A percentile compares a stretch with the other conserved stretches of the same genome.
phyloP scores from a whole-genome alignment of 2,797 vertebrate species.

The Darevskia mixta region DNA sequence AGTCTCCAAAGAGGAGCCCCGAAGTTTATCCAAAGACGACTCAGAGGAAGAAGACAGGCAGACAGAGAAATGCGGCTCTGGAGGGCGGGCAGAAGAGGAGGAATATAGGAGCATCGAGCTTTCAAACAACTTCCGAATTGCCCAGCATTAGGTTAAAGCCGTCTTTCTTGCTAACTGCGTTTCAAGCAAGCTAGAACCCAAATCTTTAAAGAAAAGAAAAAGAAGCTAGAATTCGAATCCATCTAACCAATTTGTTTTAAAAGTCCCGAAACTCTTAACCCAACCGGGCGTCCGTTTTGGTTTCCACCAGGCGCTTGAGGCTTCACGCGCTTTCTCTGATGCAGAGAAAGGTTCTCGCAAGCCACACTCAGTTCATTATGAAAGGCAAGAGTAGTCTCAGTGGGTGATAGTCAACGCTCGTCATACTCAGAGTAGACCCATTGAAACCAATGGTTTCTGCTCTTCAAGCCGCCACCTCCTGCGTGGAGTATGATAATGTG shows the following conservation, averaged over 20 bases:
- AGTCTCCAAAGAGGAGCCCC: neutral
- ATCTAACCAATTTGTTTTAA: too few species aligned
- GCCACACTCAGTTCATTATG: too few species aligned
- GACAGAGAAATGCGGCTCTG: neutral
- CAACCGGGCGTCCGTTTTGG: neutral
- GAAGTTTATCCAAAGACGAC: neutral
- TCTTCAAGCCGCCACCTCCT: too few species aligned
- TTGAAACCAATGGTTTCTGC: too few species aligned
- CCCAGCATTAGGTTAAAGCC: too few species aligned
- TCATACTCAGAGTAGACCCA: too few species aligned
- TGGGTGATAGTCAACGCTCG: too few species aligned
- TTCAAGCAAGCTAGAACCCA: neutral
- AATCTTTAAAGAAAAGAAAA: neutral
- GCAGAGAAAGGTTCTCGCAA: neutral
- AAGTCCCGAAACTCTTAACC: too few species aligned
- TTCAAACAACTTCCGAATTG: too few species aligned
- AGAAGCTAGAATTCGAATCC: too few species aligned
- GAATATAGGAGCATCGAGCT: neutral
- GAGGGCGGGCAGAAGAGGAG: neutral
- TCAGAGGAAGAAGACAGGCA: neutral
- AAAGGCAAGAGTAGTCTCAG: too few species aligned
- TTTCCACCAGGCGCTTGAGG: neutral
- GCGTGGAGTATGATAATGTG: neutral
- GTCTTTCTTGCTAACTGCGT: neutral
- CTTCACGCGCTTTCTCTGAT: neutral